Conservation (phyloP, 1,140 invertebrate genomes). For the Atta colombica region DNA sequence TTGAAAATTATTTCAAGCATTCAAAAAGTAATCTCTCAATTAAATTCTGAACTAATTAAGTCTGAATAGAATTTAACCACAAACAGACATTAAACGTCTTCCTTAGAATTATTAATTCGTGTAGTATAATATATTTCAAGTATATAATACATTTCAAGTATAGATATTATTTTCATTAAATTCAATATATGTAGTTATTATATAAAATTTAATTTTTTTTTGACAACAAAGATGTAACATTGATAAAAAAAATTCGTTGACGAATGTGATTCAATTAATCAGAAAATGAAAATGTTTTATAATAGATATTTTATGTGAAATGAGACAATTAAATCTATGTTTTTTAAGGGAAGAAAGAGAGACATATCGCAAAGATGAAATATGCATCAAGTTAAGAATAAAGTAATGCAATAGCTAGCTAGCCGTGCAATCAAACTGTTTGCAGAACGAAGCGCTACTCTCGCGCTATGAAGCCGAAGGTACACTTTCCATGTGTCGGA, state of each 20-base stretch:
- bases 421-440: conserved; percentile 69
- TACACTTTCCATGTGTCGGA: conserved; percentile 57
- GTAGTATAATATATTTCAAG: background rate
- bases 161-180: background rate
- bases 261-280: conserved; percentile 5
- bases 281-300: background rate
- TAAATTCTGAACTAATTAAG: background rate
- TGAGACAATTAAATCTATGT: background rate
- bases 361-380: background rate
- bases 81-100: background rate
- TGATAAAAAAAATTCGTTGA: background rate
- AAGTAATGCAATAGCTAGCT: conserved; percentile 50
- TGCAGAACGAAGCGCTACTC: conserved; percentile 52
- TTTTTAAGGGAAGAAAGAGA: background rate
- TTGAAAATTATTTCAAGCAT: conserved; percentile 6
- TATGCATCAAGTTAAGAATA: background rate
- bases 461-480: conserved; percentile 38
- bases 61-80: background rate
- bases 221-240: background rate
- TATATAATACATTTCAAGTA: background rate
- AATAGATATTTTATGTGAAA: background rate
- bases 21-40: no score
- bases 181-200: background rate
- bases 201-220: background rate
- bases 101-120: background rate